Evolutionary conservation across 2,113 vertebrate genomes (phyloP).

Genomic region (Ancistrus triradiatus): DNA sequence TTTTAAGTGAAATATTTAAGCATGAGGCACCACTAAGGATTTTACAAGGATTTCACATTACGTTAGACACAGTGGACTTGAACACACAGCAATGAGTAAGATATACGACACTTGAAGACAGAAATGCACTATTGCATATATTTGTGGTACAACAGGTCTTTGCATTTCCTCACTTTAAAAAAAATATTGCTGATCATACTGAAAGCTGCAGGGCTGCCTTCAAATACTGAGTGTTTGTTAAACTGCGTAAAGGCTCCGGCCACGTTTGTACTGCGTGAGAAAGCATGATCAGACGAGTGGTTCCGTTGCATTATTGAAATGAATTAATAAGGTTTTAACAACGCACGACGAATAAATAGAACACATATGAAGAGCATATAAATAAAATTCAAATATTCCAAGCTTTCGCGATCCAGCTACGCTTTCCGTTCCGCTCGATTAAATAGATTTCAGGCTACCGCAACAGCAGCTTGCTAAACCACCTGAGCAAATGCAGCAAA

Average conservation of each 20-base stretch:
- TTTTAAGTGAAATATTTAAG: not conserved
- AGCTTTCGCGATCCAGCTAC: conserved; percentile 15
- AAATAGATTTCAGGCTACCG: conserved; percentile 21
- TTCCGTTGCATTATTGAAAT: not conserved
- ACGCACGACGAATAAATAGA: conserved; percentile 33
- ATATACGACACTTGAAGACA: not conserved
- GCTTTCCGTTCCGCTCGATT: not conserved
- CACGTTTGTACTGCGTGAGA: not conserved
- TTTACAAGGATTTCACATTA: conserved; percentile 10
- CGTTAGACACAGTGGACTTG: conserved; percentile 11
- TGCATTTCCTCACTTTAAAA: not conserved
- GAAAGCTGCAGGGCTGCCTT: not conserved
- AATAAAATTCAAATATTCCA: conserved; percentile 25
- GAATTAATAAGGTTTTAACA: not conserved
- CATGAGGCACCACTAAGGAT: conserved; percentile 8
- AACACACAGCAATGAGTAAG: conserved; percentile 12
- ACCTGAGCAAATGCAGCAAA: conserved; percentile 42
- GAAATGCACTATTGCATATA: conserved; percentile 15
- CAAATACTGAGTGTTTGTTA: not conserved
- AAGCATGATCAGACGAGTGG: conserved; percentile 3
- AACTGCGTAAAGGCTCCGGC: not conserved
- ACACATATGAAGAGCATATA: conserved; percentile 13
- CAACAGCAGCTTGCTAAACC: conserved; percentile 31
- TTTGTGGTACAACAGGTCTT: conserved; percentile 1
- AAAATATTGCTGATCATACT: not conserved